Conservation (phyloP, 2,888 invertebrate species). For the Nymphalis c-album region DNA sequence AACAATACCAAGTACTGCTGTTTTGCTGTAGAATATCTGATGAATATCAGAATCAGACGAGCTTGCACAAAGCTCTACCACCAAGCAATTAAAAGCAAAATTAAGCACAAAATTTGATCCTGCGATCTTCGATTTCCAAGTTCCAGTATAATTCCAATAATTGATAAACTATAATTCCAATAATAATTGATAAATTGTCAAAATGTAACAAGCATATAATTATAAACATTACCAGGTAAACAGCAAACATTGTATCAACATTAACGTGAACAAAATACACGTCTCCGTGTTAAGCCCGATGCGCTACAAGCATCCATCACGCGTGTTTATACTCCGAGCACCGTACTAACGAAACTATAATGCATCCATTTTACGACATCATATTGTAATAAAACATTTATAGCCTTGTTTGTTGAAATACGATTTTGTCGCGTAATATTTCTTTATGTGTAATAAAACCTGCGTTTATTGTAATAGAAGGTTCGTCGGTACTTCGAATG, state of each 20-base stretch:
- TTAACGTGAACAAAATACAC: conserved; percentile 17
- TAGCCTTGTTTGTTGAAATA: conserved; percentile 24
- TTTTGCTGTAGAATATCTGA: no score
- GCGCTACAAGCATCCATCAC: conserved; percentile 15
- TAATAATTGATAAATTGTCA: no score
- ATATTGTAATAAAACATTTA: conserved; percentile 29
- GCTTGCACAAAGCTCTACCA: no score
- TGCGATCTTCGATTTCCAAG: no score
- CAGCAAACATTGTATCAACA: conserved; percentile 5
- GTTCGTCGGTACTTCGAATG: not conserved
- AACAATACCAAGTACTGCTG: no score
- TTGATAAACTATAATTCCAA: no score
- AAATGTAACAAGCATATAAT: no score
- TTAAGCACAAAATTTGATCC: no score
- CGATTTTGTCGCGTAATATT: conserved; percentile 20
- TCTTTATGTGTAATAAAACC: conserved; percentile 11
- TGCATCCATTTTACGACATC: conserved; percentile 26
- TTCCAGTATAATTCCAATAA: no score
- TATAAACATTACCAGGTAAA: not conserved
- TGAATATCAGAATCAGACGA: no score
- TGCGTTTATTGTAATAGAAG: conserved; percentile 4
- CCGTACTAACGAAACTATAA: conserved; percentile 22
- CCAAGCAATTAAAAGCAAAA: no score
- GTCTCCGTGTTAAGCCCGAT: conserved; percentile 11
- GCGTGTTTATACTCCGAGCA: conserved; percentile 18